These are phyloP conservation scores for Pseudomyrmex dendroicus DNA, from an alignment of 1,140 invertebrate genomes.

Conservation along the genomic window DNA sequence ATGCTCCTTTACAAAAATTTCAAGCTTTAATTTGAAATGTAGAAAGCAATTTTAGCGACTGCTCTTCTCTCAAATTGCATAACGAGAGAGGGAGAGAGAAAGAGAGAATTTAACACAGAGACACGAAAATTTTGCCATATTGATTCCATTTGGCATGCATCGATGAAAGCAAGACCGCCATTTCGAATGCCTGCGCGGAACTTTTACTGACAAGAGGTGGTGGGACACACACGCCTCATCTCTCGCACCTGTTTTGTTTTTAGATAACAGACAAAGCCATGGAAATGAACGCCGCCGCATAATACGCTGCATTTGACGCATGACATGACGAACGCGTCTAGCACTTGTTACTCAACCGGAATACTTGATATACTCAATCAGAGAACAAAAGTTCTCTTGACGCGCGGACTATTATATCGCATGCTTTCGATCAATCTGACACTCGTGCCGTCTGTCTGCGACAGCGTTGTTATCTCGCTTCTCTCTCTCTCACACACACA, in stretches of 20 bases:
- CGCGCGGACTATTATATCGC: slow-evolving; percentile 66
- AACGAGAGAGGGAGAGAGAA: too few species aligned
- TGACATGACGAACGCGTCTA: slow-evolving; percentile 71
- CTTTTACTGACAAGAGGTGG: slow-evolving; percentile 51
- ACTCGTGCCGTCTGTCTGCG: slow-evolving; percentile 65
- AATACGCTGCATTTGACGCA: slow-evolving; percentile 66
- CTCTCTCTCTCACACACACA: not conserved
- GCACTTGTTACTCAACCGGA: slow-evolving; percentile 71
- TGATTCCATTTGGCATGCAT: not conserved
- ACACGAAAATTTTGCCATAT: slow-evolving; percentile 20
- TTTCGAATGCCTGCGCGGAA: not conserved
- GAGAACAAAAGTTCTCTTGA: slow-evolving; percentile 71
- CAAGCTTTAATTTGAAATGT: not conserved
- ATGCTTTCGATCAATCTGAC: slow-evolving; percentile 68
- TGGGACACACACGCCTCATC: slow-evolving; percentile 32
- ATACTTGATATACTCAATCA: slow-evolving; percentile 74
- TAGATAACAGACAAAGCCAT: slow-evolving; percentile 51
- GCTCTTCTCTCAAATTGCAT: not conserved
- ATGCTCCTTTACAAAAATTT: not conserved
- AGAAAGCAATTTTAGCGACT: not conserved
- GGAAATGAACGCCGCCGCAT: slow-evolving; percentile 43
- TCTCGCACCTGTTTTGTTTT: slow-evolving; percentile 51
- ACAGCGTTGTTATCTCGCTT: slow-evolving; percentile 65
- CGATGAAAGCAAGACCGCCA: slow-evolving; percentile 7
- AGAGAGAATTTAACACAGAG: not conserved